Base-by-base conservation (phyloP, 2,113 vertebrate genomes). In the Myotis brandtii region DNA sequence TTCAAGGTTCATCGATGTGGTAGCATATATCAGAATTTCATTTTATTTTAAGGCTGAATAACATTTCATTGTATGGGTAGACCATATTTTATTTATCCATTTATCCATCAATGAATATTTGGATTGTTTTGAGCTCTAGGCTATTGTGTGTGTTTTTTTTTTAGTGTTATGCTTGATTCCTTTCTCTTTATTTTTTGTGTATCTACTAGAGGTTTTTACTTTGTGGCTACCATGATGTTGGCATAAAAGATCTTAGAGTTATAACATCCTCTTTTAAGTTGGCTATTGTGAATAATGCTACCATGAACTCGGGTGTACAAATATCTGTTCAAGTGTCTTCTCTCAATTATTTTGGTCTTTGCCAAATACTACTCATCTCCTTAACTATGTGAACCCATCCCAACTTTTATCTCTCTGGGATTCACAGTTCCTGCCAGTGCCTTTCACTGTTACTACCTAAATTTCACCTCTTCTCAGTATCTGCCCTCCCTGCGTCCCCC, bases 21-120 rank as follows among this genome's bases (percentile, higher is more conserved):
- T 82, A 72, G 64, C 81, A n/a, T 25, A 25, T 56, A 48, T 40
- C 59, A 93, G 30, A 82, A 82, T 81, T 91, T 93, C 20, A 8
- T 83, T 86, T 48, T 12, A 64, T 86, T 93, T 66, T 48, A 95
- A 56, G 66, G n/a, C 30, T 25, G 20, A 79, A 23, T 90, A 83
- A 56, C 70, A 48, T 81, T 59, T 62, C 12, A 46, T 37, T 62
- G 77, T 84, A 17, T 62, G 70, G 6, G 5, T 59, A 13, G 16
- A 46, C 9, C 7, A 13, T 50, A 56, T 64, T 75, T 85, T 72
- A 34, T 59, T 85, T 91, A 85, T 48, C 46, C 23, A 17, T 46
- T 83, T 9, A 64, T 80, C 13, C n/a, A 21, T 64, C 23, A 59
- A 8, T 32, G 13, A 81, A 48, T 16, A 64, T 34, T 27, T 83